phyloP scores from a whole-genome alignment of 2,113 vertebrate genomes.

The Pterocles burchelli region DNA sequence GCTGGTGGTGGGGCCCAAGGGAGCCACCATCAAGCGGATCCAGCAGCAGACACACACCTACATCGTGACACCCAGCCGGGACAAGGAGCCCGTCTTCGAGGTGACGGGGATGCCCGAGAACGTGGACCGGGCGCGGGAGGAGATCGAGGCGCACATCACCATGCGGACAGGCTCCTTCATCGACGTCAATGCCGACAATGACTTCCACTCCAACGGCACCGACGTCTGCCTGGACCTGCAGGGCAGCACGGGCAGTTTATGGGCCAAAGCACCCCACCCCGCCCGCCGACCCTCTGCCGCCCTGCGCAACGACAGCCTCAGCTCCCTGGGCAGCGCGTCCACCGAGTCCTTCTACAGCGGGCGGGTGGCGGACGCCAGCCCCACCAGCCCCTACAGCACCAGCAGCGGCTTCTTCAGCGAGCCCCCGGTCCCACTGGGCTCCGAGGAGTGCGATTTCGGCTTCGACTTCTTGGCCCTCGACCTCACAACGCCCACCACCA shows the following conservation, averaged over 20 bases:
- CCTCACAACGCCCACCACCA: constrained; percentile 77
- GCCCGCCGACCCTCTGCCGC: constrained; percentile 29
- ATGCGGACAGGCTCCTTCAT: constrained; percentile 92
- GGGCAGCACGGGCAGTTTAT: constrained; percentile 74
- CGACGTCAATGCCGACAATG: constrained; percentile 90
- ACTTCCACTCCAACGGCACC: constrained; percentile 97
- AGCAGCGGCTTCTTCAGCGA: constrained; percentile 79
- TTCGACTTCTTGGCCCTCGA: constrained; percentile 87
- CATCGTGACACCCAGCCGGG: constrained; percentile 93
- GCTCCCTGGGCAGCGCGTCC: constrained; percentile 61
- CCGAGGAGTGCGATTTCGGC: constrained; percentile 82
- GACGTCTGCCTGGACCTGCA: constrained; percentile 93
- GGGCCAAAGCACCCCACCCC: constrained; percentile 83
- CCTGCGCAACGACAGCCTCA: constrained; percentile 70
- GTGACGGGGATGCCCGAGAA: constrained; percentile 98
- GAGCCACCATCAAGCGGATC: constrained; percentile 97
- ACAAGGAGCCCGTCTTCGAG: constrained; percentile 96
- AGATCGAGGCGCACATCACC: constrained; percentile 98
- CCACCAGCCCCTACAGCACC: constrained; percentile 83
- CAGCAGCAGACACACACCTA: constrained; percentile 98
- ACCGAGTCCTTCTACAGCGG: constrained; percentile 77
- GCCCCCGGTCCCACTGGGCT: constrained; percentile 51
- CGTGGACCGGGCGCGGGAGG: constrained; percentile 92
- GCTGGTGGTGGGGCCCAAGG: constrained; percentile 94
- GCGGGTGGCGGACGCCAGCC: constrained; percentile 68